Base-by-base conservation (phyloP, 2,888 invertebrate species). In the Amblyjoppa fuscipennis region DNA sequence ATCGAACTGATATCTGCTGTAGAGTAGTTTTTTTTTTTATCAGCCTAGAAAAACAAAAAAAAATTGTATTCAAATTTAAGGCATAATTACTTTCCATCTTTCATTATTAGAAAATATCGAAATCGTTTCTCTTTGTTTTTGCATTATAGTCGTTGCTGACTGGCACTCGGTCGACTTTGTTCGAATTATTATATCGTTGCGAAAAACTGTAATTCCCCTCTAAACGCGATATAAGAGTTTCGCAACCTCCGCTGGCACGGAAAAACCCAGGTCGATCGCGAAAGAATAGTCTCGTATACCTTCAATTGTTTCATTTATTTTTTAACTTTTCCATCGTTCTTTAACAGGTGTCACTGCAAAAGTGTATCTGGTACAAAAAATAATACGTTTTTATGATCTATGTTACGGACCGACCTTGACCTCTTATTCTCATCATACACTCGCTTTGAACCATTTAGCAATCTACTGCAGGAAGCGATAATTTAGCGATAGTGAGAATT, bases 361-460 rank as follows among this genome's bases (percentile, higher is more conserved):
- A 61, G 7, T 34, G 13, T 61, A 61, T 31, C 16, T 61, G 31
- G 16, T 61, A 61, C 31, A 34, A 61, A 31, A 61, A 61, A 61
- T 61, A 61, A 61, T 61, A 61, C 61, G 61, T 61, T 13, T 34
- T 61, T 34, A 61, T 11, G 61, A 34, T 34, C 31, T n/a, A 61
- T 28, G 6, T 1, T 34, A 20, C 0, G 11, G 9, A 61, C 11
- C 61, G 61, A 61, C n/a, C 6, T 61, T 11, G 31, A 61, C 3
- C 5, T 61, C 31, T 13, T 16, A 28, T 11, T 11, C 20, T 56
- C 25, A 56, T 56, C 20, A 9, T 56, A 9, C 56, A 56, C 56
- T 56, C 11, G 25, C 20, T 56, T n/a, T 11, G 2, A 56, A 20
- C 7, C 9, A 56, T 56, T 56, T 56, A 25, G 56, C 56, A 56